A percentile compares a stretch with the other conserved stretches of the same genome.
These are phyloP conservation scores for Theocolax elegans DNA, from an alignment of 1,140 invertebrate genomes.

Conservation along the genomic window DNA sequence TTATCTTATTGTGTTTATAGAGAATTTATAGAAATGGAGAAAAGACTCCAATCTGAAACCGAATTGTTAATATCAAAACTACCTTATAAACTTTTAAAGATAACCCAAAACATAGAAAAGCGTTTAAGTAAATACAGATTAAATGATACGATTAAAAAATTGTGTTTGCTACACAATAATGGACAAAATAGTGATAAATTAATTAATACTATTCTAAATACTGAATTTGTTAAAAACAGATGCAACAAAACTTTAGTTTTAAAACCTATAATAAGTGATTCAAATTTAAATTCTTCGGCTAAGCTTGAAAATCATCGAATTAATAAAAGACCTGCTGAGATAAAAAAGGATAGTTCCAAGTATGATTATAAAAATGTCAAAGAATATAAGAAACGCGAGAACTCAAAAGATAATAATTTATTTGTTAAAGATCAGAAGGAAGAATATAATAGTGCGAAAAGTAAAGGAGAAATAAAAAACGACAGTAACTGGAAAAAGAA, in stretches of 20 bases:
- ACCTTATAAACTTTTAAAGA: constrained; percentile 10
- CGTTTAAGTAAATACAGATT: constrained; percentile 35
- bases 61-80: constrained; percentile 36
- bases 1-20: no score
- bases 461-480: constrained; percentile 32
- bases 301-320: neutral
- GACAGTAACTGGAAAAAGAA: constrained; percentile 34
- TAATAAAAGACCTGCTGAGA: constrained; percentile 16
- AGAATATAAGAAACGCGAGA: constrained; percentile 2
- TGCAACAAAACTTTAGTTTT: constrained; percentile 33
- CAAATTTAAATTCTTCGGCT: neutral
- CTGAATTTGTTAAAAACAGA: constrained; percentile 28
- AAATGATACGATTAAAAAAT: no score
- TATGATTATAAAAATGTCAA: constrained; percentile 20
- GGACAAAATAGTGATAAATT: constrained; percentile 30
- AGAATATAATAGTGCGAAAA: constrained; percentile 24
- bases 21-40: constrained; percentile 28
- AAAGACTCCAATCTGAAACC: constrained; percentile 26
- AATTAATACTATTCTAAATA: constrained; percentile 29
- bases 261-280: neutral
- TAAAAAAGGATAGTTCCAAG: constrained; percentile 29
- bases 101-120: constrained; percentile 35
- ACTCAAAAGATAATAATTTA: constrained; percentile 19
- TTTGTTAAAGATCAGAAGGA: constrained; percentile 2
- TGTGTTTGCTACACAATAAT: constrained; percentile 22